These are phyloP conservation scores for Venustaconcha ellipsiformis DNA, from an alignment of 1,140 invertebrate genomes.

Conservation along the genomic window DNA sequence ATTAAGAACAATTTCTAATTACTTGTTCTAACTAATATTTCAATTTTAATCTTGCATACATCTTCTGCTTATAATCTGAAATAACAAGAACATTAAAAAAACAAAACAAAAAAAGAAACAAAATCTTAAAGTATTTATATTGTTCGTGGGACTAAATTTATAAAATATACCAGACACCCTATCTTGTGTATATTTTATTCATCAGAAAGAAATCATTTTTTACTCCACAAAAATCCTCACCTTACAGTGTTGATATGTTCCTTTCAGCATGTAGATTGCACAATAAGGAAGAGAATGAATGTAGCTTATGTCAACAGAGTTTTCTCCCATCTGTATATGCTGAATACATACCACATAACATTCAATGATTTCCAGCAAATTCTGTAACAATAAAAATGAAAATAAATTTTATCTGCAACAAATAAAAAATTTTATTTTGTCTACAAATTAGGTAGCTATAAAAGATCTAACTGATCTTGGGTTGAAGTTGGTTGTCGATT, in stretches of 20 bases:
- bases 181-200: not conserved
- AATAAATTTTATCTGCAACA: not conserved
- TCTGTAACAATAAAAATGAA: constrained; percentile 1
- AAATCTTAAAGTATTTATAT: not conserved
- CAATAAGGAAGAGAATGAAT: too few relatives aligned
- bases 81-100: not conserved
- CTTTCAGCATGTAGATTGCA: constrained; percentile 23
- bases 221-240: not conserved
- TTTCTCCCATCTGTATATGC: too few relatives aligned
- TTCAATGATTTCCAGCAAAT: constrained; percentile 21
- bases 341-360: constrained; percentile 10
- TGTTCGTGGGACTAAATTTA: not conserved
- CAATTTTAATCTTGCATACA: not conserved
- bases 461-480: not conserved
- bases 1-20: not conserved
- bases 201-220: not conserved
- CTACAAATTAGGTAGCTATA: not conserved
- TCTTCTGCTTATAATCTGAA: not conserved
- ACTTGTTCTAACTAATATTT: not conserved
- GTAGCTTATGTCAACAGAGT: too few relatives aligned
- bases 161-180: not conserved
- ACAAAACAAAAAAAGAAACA: not conserved
- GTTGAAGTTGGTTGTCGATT: not conserved
- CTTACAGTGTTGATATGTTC: constrained; percentile 28
- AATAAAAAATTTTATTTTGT: too few relatives aligned